These are phyloP conservation scores for Chironomus tentans DNA, from an alignment of 2,888 invertebrate genomes.

Conservation along the genomic window DNA sequence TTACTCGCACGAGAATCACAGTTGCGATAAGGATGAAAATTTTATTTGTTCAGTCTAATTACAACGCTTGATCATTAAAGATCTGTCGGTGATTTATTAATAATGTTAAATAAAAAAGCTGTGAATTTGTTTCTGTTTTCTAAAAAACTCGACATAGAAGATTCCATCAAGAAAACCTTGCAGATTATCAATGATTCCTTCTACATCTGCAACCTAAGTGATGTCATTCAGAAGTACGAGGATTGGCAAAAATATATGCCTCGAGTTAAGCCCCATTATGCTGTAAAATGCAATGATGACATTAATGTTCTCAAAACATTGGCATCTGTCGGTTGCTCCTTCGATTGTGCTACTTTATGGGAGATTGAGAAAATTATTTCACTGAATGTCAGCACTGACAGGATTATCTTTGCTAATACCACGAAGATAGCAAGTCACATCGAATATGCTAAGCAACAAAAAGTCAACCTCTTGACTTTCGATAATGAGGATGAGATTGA, in stretches of 20 bases:
- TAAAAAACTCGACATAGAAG: background rate
- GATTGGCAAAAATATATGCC: constrained; percentile 37
- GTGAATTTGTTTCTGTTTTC: too few species aligned
- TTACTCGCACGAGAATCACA: too few species aligned
- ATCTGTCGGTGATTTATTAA: too few species aligned
- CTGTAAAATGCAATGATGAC: constrained; percentile 31
- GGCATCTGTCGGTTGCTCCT: constrained; percentile 44
- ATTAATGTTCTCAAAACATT: constrained; percentile 33
- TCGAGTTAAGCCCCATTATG: constrained; percentile 36
- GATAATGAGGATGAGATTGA: constrained; percentile 45
- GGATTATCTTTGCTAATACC: constrained; percentile 47
- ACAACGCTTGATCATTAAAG: too few species aligned
- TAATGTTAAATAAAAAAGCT: too few species aligned
- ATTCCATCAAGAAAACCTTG: background rate
- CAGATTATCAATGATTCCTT: constrained; percentile 33
- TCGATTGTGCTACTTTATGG: constrained; percentile 47
- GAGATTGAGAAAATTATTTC: constrained; percentile 43
- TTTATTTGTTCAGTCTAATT: too few species aligned
- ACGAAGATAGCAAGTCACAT: constrained; percentile 45
- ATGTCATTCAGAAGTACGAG: constrained; percentile 34
- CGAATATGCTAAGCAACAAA: constrained; percentile 39
- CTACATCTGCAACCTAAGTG: constrained; percentile 34
- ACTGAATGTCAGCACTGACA: constrained; percentile 39
- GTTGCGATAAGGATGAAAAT: too few species aligned
- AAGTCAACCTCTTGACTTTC: constrained; percentile 46